Base-by-base conservation (phyloP, 2,113 vertebrate genomes). In the Typhlomys cinereus region DNA sequence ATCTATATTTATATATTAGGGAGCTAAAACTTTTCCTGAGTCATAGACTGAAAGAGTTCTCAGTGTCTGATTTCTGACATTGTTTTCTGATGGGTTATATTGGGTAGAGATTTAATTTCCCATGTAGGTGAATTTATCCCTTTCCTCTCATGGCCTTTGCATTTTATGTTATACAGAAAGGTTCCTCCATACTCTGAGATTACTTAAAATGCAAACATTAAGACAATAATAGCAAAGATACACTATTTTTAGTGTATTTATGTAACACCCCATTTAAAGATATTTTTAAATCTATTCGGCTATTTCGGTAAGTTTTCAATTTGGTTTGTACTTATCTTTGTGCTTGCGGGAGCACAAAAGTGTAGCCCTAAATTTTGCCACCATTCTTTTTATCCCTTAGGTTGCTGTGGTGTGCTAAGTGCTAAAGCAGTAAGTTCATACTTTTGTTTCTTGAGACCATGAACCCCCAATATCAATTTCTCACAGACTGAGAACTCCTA, bases 11-110 rank as follows among this genome's bases (percentile, higher is more conserved):
- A 54, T 41, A 39, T 57, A 54, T 90, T 85, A 95, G 21, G 23
- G 36, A 92, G 91, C 85, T 73, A 70, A 71, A 85, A 44, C 11
- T 90, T 80, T 78, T 36, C 41, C 41, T 64, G 27, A 41, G 90
- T 76, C 50, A 74, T 44, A 27, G 23, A 69, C 67, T 81, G 11
- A n/a, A 92, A 89, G 48, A 75, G 52, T 57, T 79, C 41, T 25
- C 59, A 78, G 41, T 74, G 78, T 89, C 27, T 78, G 23, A 57
- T 75, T 92, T 94, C 80, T 92, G 4, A 88, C 50, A 66, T 92
- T 93, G 20, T 29, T 96, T n/a, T 88, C 31, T 81, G 71, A 75
- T 87, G 17, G 10, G 5, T 82, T 85, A 61, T 90, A 73, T 85
- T 86, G 92, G 69, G 8, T 0, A 85, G 36, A 5, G 81, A 81